phyloP scores from a whole-genome alignment of 2,113 vertebrate genomes.

The Rostratula benghalensis region DNA sequence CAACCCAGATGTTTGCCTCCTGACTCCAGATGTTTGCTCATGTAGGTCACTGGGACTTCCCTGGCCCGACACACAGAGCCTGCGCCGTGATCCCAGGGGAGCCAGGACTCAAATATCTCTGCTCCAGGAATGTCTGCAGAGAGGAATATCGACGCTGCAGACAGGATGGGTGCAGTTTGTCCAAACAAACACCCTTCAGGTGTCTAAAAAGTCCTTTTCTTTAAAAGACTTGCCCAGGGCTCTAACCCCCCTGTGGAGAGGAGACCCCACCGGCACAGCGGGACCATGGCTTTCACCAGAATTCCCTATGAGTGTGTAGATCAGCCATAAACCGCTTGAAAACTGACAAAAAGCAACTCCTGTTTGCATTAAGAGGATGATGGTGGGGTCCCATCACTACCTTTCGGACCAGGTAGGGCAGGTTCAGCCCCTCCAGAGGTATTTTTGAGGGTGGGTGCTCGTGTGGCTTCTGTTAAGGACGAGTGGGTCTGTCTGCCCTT shows the following conservation, averaged over 20 bases:
- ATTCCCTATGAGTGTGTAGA: fast-evolving
- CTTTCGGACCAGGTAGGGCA: not conserved
- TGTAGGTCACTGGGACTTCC: constrained; percentile 38
- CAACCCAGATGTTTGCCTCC: not conserved
- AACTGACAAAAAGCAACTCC: not conserved
- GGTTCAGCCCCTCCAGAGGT: not conserved
- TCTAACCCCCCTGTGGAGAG: fast-evolving
- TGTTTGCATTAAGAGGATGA: not conserved
- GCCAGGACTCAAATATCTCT: not conserved
- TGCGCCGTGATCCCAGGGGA: not conserved
- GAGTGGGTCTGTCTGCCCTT: not conserved
- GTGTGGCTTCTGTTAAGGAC: fast-evolving
- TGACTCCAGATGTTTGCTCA: not conserved
- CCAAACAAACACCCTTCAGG: not conserved
- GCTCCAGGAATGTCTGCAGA: not conserved
- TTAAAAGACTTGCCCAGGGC: not conserved
- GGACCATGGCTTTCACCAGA: not conserved
- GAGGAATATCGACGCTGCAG: not conserved
- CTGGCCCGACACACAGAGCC: not conserved
- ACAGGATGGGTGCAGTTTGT: not conserved
- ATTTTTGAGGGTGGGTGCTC: not conserved
- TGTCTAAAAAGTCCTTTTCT: not conserved
- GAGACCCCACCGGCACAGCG: not conserved
- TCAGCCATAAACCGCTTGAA: fast-evolving
- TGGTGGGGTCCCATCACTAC: not conserved